Evolutionary conservation across 2,113 vertebrate species (phyloP), one percentile per base, ranked within the genome.

Genomic region (Guaruba guarouba): DNA sequence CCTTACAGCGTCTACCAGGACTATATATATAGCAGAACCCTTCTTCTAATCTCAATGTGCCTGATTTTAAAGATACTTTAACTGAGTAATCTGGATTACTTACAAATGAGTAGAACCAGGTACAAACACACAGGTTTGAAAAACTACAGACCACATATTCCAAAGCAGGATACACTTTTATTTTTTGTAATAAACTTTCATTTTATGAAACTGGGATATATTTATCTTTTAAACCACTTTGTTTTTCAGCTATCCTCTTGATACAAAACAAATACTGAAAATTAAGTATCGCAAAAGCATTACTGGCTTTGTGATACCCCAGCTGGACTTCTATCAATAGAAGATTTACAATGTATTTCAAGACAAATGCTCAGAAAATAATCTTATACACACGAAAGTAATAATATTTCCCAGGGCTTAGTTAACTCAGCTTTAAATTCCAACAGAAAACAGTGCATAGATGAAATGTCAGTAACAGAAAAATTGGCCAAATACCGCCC

Each of bases 21-120:
- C 90, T 94, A 97, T 87, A 91, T 89, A 91, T 84, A 93, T 86
- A 96, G 92, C 52, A 96, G 76, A 92, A 81, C 24, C 14, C 51
- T 86, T 67, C 83, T 81, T 54, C 79, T 92, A 97, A 88, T 93
- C 95, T 84, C 82, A 75, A 73, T 29, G 35, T 37, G 41, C 46
- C 37, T 2, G 16, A 24, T 75, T 95, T 94, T 78, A 48, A 91
- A 81, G 69, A n/a, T 52, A 71, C 57, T 88, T 75, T 55, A 96
- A 96, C 57, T 90, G 51, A 67, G 29, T 95, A 71, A 96, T 83
- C 73, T 61, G 85, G 82, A 95, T 94, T 92, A 95, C 28, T 64
- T 90, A 69, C 68, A 90, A 82, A 93, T 33, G 22, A 93, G 66
- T 64, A 95, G 57, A 88, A 57, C 3, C 14, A 71, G 24, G 35